Evolutionary conservation across 2,888 invertebrate species (phyloP).

Genomic region (Lampropteryx suffumata): DNA sequence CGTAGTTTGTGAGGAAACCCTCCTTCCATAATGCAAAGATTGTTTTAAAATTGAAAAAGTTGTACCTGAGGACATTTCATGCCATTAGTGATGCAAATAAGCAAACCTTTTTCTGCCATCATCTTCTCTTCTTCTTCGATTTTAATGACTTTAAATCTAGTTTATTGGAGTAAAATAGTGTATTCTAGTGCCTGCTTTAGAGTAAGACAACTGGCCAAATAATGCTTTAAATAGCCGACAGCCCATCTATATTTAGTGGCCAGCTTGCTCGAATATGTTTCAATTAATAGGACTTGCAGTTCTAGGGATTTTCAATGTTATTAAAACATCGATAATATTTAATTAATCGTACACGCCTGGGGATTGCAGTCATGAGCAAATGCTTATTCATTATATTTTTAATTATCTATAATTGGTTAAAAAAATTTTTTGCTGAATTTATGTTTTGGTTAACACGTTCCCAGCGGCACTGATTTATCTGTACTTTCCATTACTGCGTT

Average conservation of each 20-base stretch:
- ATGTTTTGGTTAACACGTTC: too few species aligned
- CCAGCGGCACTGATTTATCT: too few species aligned
- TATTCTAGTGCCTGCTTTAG: too few species aligned
- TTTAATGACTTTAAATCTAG: too few species aligned
- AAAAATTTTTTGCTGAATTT: too few species aligned
- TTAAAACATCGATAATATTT: not conserved
- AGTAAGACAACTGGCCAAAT: slow-evolving; percentile 3
- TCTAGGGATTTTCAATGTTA: too few species aligned
- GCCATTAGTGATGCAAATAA: not conserved
- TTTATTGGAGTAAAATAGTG: too few species aligned
- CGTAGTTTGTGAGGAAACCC: slow-evolving; percentile 18
- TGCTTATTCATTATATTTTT: too few species aligned
- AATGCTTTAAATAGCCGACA: slow-evolving; percentile 34
- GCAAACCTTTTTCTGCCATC: not conserved
- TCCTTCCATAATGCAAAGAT: slow-evolving; percentile 29
- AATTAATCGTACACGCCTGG: not conserved
- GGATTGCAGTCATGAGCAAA: too few species aligned
- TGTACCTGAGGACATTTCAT: slow-evolving; percentile 6
- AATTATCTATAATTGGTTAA: too few species aligned
- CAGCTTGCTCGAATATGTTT: slow-evolving; percentile 32
- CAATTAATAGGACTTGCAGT: slow-evolving; percentile 36
- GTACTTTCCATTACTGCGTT: too few species aligned
- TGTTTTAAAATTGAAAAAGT: slow-evolving; percentile 38
- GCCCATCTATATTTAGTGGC: slow-evolving; percentile 38
- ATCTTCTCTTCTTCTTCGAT: too few species aligned